These are phyloP conservation scores for Loriculus beryllinus DNA, from an alignment of 2,797 vertebrate genomes.

Conservation along the genomic window DNA sequence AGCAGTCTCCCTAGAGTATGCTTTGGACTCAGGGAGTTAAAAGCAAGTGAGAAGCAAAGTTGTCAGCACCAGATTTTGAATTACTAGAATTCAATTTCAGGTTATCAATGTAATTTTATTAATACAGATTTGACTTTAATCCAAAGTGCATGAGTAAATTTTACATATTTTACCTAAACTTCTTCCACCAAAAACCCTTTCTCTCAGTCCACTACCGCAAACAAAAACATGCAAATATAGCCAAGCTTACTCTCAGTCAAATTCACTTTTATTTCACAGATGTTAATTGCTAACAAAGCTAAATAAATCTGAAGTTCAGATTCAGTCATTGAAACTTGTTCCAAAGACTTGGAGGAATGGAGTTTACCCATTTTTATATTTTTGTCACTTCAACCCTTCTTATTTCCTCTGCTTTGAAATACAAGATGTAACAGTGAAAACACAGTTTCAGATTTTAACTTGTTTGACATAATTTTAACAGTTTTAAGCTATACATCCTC, in stretches of 20 bases:
- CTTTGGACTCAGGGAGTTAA: not conserved
- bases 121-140: not conserved
- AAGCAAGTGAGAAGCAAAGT: not conserved
- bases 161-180: not conserved
- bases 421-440: not conserved
- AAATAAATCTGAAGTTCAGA: slow-evolving; percentile 2
- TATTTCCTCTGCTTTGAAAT: not conserved
- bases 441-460: not conserved
- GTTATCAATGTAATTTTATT: not conserved
- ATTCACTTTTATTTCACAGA: slow-evolving; percentile 52
- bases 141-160: not conserved
- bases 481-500: not conserved
- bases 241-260: not conserved
- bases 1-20: fast-evolving
- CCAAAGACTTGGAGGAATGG: not conserved
- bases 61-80: not conserved
- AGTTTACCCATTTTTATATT: not conserved
- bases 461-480: not conserved
- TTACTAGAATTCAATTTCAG: not conserved
- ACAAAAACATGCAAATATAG: not conserved
- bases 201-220: not conserved
- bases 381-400: not conserved
- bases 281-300: not conserved
- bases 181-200: not conserved
- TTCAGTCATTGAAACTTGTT: not conserved